Conservation (phyloP, 64 coral and sea anemone genomes). For the Montipora capricornis region DNA sequence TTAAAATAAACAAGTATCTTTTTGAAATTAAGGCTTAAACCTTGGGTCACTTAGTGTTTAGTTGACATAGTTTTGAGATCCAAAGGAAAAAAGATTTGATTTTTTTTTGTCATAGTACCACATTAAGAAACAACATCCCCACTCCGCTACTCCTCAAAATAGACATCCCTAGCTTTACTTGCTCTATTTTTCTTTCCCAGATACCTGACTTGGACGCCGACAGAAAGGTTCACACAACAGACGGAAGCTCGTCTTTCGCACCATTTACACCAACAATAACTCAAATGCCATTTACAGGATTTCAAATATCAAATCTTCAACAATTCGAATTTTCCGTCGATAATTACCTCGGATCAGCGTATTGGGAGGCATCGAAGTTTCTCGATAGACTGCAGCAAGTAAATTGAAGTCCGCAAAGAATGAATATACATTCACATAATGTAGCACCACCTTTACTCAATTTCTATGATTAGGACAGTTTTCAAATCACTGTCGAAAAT, state of each 20-base stretch:
- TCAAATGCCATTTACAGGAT: slow-evolving; percentile 2
- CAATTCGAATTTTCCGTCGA: slow-evolving; percentile 74
- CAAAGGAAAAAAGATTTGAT: too few relatives aligned
- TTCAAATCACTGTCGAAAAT: too few relatives aligned
- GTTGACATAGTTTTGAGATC: too few relatives aligned
- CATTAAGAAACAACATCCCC: too few relatives aligned
- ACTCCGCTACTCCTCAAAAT: too few relatives aligned
- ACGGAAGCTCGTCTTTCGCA: not conserved
- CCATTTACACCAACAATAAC: slow-evolving; percentile 1
- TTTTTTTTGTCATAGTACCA: too few relatives aligned
- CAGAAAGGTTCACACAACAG: not conserved
- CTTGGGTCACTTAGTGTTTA: too few relatives aligned
- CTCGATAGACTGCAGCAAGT: slow-evolving; percentile 68
- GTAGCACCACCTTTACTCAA: too few relatives aligned
- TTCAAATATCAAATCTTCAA: slow-evolving; percentile 55
- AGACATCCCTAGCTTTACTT: not conserved
- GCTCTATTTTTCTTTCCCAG: slow-evolving; percentile 1
- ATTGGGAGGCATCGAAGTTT: slow-evolving; percentile 88
- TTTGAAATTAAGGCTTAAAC: too few relatives aligned
- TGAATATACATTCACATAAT: too few relatives aligned
- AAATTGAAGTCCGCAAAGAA: not conserved
- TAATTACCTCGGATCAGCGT: slow-evolving; percentile 87
- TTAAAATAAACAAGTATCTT: too few relatives aligned
- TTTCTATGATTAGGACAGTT: too few relatives aligned
- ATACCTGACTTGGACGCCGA: slow-evolving; percentile 19